Base-by-base conservation (phyloP, 2,888 invertebrate species). In the Spisula solida region DNA sequence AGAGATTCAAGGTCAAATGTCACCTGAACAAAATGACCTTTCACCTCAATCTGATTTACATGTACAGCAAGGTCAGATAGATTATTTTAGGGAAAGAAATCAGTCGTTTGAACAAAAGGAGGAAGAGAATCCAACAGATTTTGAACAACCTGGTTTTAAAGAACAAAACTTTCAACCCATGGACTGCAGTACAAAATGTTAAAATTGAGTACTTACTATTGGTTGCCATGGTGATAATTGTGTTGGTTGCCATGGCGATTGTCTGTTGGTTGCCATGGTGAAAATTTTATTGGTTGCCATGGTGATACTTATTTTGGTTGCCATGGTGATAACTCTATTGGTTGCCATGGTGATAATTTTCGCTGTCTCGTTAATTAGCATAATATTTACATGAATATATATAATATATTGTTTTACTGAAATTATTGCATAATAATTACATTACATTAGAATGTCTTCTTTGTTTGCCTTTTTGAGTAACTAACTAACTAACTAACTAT, bases 1-100 rank as follows among this genome's bases (percentile, higher is more conserved):
- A 31, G 88, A 90, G 14, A 29, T 80, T 78, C 81, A 81, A 8
- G 88, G 85, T 25, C 56, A 81, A 31, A 79, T 84, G 51, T 92
- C 92, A 70, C 88, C 89, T 18, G 87, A 81, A 5, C 88, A 56
- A 60, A n/a, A 86, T 80, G 75, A 84, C 29, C 75, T 85, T 41
- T 89, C 90, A 78, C 80, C 85, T 60, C 87, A 85, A 10, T 81
- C 82, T 66, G 84, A 85, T 25, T 8, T 20, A 25, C 29, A 41
- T 41, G 70, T 70, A 25, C 29, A 75, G 18, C 85, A 83, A 82
- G 80, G 82, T 84, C 81, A 84, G 25, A 56, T 87, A 82, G 87
- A 87, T 60, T 82, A 56, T 60, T 83, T 83, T 79, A 31, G 60
- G 48, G 82, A 79, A 18, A 55, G 34, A 60, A 87, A 78, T 55